phyloP scores from a whole-genome alignment of 2,113 vertebrate genomes.

The Misgurnus anguillicaudatus region DNA sequence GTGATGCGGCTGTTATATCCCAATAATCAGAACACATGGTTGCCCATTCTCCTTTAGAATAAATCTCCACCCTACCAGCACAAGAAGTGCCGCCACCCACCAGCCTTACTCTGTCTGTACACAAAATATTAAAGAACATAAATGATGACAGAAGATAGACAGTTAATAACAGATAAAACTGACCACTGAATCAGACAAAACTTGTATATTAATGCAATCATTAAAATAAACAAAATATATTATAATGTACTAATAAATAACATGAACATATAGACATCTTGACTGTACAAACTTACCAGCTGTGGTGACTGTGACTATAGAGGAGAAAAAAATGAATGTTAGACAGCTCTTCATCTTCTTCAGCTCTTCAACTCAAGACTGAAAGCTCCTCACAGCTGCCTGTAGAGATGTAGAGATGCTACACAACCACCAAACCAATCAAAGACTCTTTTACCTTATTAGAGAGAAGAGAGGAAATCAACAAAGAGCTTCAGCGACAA shows the following conservation, averaged over 20 bases:
- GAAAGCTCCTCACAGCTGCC: no score
- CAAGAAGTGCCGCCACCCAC: neutral
- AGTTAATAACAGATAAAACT: neutral
- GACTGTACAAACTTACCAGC: conserved; percentile 12
- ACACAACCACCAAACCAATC: neutral
- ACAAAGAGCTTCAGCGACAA: no score
- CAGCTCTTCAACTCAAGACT: no score
- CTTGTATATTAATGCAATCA: neutral
- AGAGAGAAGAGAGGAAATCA: no score
- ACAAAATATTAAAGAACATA: neutral
- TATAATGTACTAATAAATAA: neutral
- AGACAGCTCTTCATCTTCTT: conserved; percentile 28
- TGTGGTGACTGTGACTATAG: neutral
- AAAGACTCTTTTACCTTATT: no score
- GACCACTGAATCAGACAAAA: neutral
- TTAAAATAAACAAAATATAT: neutral
- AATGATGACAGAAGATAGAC: neutral
- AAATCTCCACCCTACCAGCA: neutral
- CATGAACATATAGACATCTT: neutral
- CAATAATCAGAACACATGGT: neutral
- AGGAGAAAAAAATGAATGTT: conserved; percentile 9
- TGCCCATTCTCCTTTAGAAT: neutral
- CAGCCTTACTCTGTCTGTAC: neutral
- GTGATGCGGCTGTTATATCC: conserved; percentile 9
- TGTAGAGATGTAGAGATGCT: neutral